Evolutionary conservation across 2,797 vertebrate genomes (phyloP).

Genomic region (Enteromius fasciolatus): DNA sequence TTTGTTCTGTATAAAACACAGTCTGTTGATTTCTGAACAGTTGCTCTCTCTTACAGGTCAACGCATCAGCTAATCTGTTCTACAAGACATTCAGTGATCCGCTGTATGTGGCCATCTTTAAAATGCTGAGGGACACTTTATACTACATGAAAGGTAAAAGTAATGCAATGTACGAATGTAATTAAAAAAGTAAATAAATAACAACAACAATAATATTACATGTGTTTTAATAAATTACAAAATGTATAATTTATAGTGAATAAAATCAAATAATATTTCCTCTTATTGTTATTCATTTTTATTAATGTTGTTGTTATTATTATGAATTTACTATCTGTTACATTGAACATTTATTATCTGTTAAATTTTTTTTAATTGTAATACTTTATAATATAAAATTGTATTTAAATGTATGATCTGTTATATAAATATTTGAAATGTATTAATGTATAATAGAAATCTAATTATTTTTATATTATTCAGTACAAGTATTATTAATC

Average conservation of each 20-base stretch:
- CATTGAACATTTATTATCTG: neutral
- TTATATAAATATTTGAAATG: neutral
- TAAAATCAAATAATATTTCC: neutral
- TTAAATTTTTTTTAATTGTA: neutral
- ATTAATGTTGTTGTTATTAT: neutral
- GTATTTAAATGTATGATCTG: neutral
- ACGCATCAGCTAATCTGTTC: slow-evolving; percentile 79
- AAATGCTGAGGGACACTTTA: slow-evolving; percentile 94
- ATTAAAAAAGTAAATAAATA: neutral
- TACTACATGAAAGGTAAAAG: slow-evolving; percentile 91
- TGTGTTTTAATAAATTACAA: neutral
- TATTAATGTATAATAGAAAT: neutral
- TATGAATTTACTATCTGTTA: neutral
- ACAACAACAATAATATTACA: too few species aligned
- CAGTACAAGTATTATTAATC: neutral
- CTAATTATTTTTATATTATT: neutral
- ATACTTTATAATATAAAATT: neutral
- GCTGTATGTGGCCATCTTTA: slow-evolving; percentile 93
- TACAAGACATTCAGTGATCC: slow-evolving; percentile 94
- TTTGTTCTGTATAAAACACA: neutral
- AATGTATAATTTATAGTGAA: neutral
- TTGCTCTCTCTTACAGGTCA: slow-evolving; percentile 69
- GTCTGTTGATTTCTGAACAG: neutral
- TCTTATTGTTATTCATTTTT: neutral
- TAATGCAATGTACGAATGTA: neutral